These are phyloP conservation scores for Epinotia ramella DNA, from an alignment of 2,888 invertebrate species.

Conservation along the genomic window DNA sequence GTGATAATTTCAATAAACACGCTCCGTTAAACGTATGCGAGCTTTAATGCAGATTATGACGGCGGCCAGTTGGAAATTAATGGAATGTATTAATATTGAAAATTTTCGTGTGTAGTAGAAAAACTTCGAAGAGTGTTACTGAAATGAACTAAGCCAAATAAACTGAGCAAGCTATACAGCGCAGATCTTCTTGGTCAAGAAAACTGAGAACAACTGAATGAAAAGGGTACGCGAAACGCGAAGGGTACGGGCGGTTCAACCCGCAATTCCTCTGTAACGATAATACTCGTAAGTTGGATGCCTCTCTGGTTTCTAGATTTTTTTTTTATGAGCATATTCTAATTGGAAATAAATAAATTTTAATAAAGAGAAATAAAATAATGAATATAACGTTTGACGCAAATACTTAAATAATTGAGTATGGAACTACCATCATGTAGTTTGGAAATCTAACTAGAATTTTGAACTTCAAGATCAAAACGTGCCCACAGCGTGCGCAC, in stretches of 20 bases:
- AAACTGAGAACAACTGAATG: too few relatives aligned
- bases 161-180: too few relatives aligned
- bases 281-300: too few relatives aligned
- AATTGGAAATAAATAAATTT: too few relatives aligned
- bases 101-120: neutral
- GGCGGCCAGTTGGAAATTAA: conserved; percentile 2
- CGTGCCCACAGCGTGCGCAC: conserved; percentile 22
- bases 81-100: conserved; percentile 1
- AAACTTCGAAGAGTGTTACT: neutral
- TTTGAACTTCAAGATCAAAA: conserved; percentile 19
- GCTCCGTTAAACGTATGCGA: conserved; percentile 25
- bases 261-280: too few relatives aligned
- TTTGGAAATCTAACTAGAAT: conserved; percentile 13
- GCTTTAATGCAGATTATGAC: conserved; percentile 33
- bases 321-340: too few relatives aligned
- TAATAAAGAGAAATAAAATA: neutral
- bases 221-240: too few relatives aligned
- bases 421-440: neutral
- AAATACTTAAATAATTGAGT: neutral
- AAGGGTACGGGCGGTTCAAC: too few relatives aligned
- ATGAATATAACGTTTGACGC: neutral
- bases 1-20: conserved; percentile 47
- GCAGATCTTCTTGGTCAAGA: too few relatives aligned
- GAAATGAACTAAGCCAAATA: neutral
- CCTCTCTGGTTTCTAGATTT: too few relatives aligned